phyloP scores from a whole-genome alignment of 2,888 invertebrate species.

The Orthosia cruda region DNA sequence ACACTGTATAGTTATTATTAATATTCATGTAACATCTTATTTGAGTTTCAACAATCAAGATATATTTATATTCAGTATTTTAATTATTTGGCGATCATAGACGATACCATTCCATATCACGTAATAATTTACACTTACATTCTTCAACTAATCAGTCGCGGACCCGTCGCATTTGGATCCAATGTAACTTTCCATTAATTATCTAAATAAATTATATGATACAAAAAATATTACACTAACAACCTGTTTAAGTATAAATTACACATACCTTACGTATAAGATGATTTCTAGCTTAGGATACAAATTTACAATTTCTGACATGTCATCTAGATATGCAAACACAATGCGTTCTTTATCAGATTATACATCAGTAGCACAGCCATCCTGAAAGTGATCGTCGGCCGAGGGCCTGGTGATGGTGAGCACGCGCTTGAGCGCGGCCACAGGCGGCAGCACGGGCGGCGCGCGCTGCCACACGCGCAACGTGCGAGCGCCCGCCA shows the following conservation, averaged over 20 bases:
- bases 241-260: conserved; percentile 84
- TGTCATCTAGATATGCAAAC: conserved; percentile 79
- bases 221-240: conserved; percentile 90
- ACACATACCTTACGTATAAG: conserved; percentile 84
- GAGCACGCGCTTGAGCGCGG: conserved; percentile 96
- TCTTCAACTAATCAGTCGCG: conserved; percentile 91
- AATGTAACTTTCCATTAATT: conserved; percentile 89
- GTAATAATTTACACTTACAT: conserved; percentile 89
- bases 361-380: conserved; percentile 98
- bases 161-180: conserved; percentile 88
- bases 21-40: conserved; percentile 83
- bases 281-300: conserved; percentile 79
- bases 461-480: conserved; percentile 97
- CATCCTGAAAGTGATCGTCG: conserved; percentile 98
- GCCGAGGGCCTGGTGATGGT: conserved; percentile 96
- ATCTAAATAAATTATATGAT: conserved; percentile 91
- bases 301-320: conserved; percentile 84
- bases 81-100: conserved; percentile 91
- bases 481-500: conserved; percentile 94
- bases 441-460: conserved; percentile 96
- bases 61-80: conserved; percentile 84
- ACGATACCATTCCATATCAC: conserved; percentile 89
- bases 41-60: conserved; percentile 86
- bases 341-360: conserved; percentile 61
- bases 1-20: conserved; percentile 67